Evolutionary conservation across 2,888 invertebrate genomes (phyloP), one percentile per base, ranked within the genome.

Genomic region (Tillus elongatus): DNA sequence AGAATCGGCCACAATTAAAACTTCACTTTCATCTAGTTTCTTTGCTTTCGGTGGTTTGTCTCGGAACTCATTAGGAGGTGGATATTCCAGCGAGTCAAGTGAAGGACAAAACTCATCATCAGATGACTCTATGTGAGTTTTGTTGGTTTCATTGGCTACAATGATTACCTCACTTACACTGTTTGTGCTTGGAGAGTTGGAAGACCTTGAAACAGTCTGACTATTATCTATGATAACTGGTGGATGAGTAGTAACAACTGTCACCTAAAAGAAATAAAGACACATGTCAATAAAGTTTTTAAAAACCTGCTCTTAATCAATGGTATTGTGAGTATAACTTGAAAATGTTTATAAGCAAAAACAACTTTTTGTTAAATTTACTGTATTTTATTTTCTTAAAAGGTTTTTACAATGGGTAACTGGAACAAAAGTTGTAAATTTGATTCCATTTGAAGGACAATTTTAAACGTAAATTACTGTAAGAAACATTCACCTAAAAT

Each of bases 21-120:
- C 89, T 58, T 89, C 89, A 53, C 88, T 88, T 60, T 88, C 87
- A 60, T 89, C 89, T 42, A 89, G 63, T 39, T 85, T 81, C 35
- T 84, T 79, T 3, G 75, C 74, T 40, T 71, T 36, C 37, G 57
- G 57, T n/a, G 61, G 61, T 40, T 62, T 61, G 40, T 64, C 56
- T 51, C 69, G 44, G 59, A 68, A 58, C 60, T 69, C 63, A 36
- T 45, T 58, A 3, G 63, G 64, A 3, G 61, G 63, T n/a, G 60
- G 64, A 60, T 77, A 79, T 52, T 83, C 83, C 28, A 85, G 61
- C 12, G 83, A 84, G 59, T 86, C 86, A 13, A 84, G 65, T 4
- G 82, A 83, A 1, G 82, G 80, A 13, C 78, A 80, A 29, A 75
- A 74, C 58, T 83, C 82, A 47, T 84, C 83, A 0, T 79, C 79